A percentile compares a stretch with the other conserved stretches of the same genome.
These are phyloP conservation scores for Opisthocomus hoazin DNA, from an alignment of 2,113 vertebrate species.

Conservation along the genomic window DNA sequence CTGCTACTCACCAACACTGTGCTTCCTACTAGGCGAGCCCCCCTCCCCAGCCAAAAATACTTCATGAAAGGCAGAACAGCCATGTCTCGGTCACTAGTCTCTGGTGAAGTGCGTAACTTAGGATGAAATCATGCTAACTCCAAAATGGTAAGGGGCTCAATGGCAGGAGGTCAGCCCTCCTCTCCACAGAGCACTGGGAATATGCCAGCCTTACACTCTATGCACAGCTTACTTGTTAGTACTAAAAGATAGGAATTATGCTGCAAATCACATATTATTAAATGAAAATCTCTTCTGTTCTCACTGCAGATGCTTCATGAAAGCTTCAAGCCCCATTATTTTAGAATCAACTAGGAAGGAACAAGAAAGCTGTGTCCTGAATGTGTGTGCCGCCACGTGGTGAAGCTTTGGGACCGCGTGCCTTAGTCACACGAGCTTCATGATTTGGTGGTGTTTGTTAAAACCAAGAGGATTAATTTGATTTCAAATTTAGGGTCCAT, in stretches of 20 bases:
- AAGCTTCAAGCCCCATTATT: not conserved
- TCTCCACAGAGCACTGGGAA: not conserved
- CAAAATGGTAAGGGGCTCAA: not conserved
- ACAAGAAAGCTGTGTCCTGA: not conserved
- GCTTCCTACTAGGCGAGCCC: not conserved
- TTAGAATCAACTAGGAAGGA: not conserved
- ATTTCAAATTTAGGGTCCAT: not conserved
- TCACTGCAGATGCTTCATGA: not conserved
- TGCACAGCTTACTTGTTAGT: not conserved
- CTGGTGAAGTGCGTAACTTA: not conserved
- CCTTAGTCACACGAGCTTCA: not conserved
- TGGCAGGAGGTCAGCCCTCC: not conserved
- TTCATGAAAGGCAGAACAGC: not conserved
- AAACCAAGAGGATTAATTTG: not conserved
- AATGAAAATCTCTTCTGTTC: not conserved
- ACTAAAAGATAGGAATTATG: not conserved
- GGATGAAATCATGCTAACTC: not conserved
- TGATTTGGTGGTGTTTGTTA: not conserved
- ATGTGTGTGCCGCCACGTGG: rapidly evolving
- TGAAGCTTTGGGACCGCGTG: not conserved
- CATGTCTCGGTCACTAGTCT: not conserved
- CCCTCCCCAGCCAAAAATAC: not conserved
- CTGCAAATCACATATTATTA: not conserved
- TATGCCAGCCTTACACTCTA: not conserved
- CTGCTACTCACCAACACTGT: not conserved